Evolutionary conservation across 2,888 invertebrate species (phyloP), one percentile per base, ranked within the genome.

Genomic region (Agrypnus murinus): DNA sequence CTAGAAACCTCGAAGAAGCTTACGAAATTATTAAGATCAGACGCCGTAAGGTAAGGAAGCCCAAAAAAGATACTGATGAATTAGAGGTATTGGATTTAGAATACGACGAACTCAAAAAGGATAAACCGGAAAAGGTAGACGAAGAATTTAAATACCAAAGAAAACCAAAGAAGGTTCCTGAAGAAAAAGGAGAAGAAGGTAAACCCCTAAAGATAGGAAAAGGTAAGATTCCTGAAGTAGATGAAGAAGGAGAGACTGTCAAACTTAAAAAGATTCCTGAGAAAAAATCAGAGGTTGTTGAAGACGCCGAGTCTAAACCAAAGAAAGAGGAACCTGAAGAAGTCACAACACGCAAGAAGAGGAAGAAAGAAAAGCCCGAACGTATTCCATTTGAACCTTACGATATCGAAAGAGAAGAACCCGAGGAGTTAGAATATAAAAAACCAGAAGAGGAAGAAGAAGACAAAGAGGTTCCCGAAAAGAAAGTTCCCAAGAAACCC

Each of bases 1-100:
- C 94, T 0, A 88, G 87, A 73, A 88, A 88, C 72, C 75, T 87
- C 14, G 83, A 92, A 84, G 93, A 93, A 82, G 93, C 92, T 5
- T 86, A 89, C 70, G 87, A 91, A 81, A 83, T 91, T 9, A 85
- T 91, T 48, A 92, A 90, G 82, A 75, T 81, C 85, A 19, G 86
- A 87, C 71, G 86, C 86, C 77, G 85, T 81, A 86, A 82, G 72
- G 83, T 75, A 74, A 86, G 79, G 81, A 84, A 83, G 55, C 80
- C 80, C 70, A 84, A 84, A 63, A 82, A 86, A 64, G 84, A 85
- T 65, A 92, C 32, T 92, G 91, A 1, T 88, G 93, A 15, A 25
- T 36, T 71, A 14, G 70, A 74, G 40, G 58, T 66, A 38, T 32
- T 78, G 80, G 85, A 85, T n/a, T 79, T 81, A 55, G 85, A 85